Base-by-base conservation (phyloP, 2,888 invertebrate genomes). In the Pammene fasciana region DNA sequence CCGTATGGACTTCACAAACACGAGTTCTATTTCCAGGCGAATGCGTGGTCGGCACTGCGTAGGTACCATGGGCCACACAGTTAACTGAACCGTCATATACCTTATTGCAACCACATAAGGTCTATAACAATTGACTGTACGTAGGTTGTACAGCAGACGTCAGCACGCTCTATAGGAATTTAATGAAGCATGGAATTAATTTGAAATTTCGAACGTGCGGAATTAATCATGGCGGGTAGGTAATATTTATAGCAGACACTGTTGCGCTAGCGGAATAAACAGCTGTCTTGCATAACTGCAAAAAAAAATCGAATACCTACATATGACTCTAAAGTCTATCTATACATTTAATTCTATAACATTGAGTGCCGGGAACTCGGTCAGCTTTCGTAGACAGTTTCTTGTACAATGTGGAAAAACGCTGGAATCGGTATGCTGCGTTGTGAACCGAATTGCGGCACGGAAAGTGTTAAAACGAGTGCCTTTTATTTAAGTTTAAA, bases 101-200 rank as follows among this genome's bases (percentile, higher is more conserved):
- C 38, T 38, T 38, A 38, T 38, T 38, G 1, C 38, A 2, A 46
- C 5, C 0, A 46, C 8, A 46, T 14, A 46, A n/a, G 46, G 46
- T 46, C n/a, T 9, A 13, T 46, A 54, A 36, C 6, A 54, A 54
- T n/a, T 52, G 26, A 64, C 8, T 54, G 43, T 54, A n/a, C n/a
- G n/a, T n/a, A n/a, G n/a, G 64, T 38, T 38, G 9, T 38, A 5
- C 46, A 38, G 61, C 45, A 48, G 62, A 62, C 68, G 62, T 56
- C 67, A 67, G 60, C 54, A 54, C 46, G 46, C 56, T 46, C 66
- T 50, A 50, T 62, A 62, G 68, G 62, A 62, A 68, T 68, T 68
- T 68, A 62, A 68, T 62, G 68, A 68, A 68, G 61, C 67, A 26
- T 10, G 48, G 62, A 68, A 68, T 68, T 68, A 62, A 68, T 67